These are phyloP conservation scores for Cinclus cinclus DNA, from an alignment of 2,113 vertebrate species.

Conservation along the genomic window DNA sequence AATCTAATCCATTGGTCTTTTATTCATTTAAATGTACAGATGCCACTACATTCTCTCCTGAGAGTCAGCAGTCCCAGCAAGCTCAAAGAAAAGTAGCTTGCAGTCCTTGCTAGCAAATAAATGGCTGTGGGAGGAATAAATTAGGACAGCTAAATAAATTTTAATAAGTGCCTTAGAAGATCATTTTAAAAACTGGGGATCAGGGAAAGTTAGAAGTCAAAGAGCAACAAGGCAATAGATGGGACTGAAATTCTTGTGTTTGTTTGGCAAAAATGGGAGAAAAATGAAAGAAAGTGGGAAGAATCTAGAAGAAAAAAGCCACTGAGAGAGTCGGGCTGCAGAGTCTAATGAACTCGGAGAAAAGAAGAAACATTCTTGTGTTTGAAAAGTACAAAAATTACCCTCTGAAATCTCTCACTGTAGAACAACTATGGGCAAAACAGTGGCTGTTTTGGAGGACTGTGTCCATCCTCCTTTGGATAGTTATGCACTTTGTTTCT, in stretches of 20 bases:
- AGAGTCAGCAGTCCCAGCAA: not conserved
- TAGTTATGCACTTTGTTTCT: not conserved
- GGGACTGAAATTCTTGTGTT: not conserved
- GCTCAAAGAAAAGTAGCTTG: not conserved
- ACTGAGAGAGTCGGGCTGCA: not conserved
- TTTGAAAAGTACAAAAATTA: not conserved
- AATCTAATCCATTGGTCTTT: not conserved
- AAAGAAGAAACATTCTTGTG: not conserved
- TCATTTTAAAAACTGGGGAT: fast-evolving
- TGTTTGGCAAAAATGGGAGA: not conserved
- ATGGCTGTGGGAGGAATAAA: not conserved
- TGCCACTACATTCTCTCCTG: not conserved
- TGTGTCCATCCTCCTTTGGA: not conserved
- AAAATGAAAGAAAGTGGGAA: not conserved
- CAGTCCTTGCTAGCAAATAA: not conserved
- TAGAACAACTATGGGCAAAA: not conserved
- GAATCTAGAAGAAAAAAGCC: not conserved
- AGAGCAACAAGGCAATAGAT: not conserved
- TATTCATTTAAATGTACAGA: not conserved
- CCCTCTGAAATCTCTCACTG: not conserved
- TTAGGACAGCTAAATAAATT: not conserved
- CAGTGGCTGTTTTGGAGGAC: not conserved
- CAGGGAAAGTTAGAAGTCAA: not conserved
- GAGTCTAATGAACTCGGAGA: not conserved
- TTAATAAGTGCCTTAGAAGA: not conserved